Conservation (phyloP, 2,888 invertebrate species). For the Lithophane socia region DNA sequence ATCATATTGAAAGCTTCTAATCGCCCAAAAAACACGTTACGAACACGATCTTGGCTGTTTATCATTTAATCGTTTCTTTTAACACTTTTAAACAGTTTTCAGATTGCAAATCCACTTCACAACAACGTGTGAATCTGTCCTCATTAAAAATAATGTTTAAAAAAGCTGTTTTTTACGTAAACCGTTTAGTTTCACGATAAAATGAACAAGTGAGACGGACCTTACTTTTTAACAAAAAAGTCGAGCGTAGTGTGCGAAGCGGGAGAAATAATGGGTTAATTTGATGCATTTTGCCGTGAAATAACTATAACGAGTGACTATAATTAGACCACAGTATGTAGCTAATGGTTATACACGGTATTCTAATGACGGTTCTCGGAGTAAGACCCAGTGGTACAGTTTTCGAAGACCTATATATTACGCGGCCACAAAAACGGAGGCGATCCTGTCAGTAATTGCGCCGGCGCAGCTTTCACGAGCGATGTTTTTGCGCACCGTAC, state of each 20-base stretch:
- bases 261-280: conserved; percentile 72
- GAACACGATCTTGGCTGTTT: conserved; percentile 3
- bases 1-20: conserved; percentile 10
- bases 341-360: conserved; percentile 67
- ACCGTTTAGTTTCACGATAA: conserved; percentile 56
- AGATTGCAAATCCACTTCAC: conserved; percentile 42
- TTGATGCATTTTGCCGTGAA: conserved; percentile 71
- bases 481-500: conserved; percentile 57
- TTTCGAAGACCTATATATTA: conserved; percentile 62
- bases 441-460: conserved; percentile 58
- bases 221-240: conserved; percentile 54
- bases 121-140: conserved; percentile 50
- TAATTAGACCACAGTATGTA: conserved; percentile 68
- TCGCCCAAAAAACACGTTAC: not conserved
- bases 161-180: conserved; percentile 46
- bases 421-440: conserved; percentile 57
- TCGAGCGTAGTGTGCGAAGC: conserved; percentile 47
- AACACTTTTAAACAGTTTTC: conserved; percentile 26
- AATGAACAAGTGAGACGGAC: conserved; percentile 50
- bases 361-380: conserved; percentile 67
- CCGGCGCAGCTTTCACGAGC: conserved; percentile 52
- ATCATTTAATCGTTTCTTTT: conserved; percentile 9
- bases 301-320: conserved; percentile 61
- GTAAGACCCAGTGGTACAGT: conserved; percentile 60
- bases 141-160: conserved; percentile 58